Evolutionary conservation across 2,113 vertebrate species (phyloP), one percentile per base, ranked within the genome.

Genomic region (Regulus satrapa): DNA sequence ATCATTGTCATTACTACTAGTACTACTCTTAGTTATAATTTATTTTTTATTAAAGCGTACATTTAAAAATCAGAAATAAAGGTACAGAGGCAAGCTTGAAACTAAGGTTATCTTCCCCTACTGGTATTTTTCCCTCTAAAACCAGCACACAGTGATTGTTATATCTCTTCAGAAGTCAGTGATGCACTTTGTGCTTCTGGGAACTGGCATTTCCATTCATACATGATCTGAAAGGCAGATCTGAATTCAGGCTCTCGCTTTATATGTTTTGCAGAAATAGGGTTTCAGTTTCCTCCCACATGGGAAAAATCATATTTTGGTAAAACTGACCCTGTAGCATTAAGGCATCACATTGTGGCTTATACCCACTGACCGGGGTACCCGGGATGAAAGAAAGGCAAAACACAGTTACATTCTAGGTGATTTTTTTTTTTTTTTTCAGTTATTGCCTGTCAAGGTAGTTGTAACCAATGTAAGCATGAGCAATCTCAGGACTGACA

Each of bases 161-260:
- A 88, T 49, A 93, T 55, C 54, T 74, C 23, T 49, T 93, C 85
- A 96, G 74, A 94, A 97, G 78, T 86, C 92, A 93, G 55, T 54
- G 93, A 89, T 88, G 56, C 16, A 62, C 41, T 93, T 56, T 38
- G 25, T 62, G 14, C 52, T 78, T 84, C 68, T 92, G 71, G 63
- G 28, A 92, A 92, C 75, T 51, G 58, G 18, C 62, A 85, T 82
- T 88, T 36, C 71, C 49, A 18, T 69, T 87, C 45, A 52, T 18
- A 34, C 20, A 55, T 9, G 19, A 62, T 78, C 81, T 79, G 49
- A 90, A 92, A 89, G 28, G 36, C 71, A 93, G 75, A 72, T 69
- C 17, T 38, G 71, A 81, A 84, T 83, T 74, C 69, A 88, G 34
- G 76, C 6, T 38, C 45, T 85, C 0, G 0, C 45, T 61, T 79